Evolutionary conservation across 1,140 invertebrate genomes (phyloP).

Genomic region (Tribolium madens): DNA sequence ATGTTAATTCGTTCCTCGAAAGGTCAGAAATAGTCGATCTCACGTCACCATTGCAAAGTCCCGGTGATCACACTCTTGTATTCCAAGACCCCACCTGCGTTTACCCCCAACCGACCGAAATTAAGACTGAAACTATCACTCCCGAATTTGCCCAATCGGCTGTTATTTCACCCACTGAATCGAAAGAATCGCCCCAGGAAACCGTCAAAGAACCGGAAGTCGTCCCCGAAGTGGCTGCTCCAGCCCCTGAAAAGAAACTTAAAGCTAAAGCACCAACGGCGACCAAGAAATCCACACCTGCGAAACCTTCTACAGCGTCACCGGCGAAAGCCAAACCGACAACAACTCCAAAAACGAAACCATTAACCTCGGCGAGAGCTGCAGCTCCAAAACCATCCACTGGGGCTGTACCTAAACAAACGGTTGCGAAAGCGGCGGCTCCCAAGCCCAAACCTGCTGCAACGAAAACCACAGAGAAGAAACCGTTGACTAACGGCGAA

Average conservation of each 20-base stretch:
- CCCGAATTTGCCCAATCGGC: conserved; percentile 56
- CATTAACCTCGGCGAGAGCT: not conserved
- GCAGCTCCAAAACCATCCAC: not conserved
- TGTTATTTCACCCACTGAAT: conserved; percentile 55
- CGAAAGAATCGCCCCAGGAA: conserved; percentile 49
- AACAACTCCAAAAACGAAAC: conserved; percentile 28
- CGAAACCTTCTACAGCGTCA: conserved; percentile 50
- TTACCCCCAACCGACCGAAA: conserved; percentile 16
- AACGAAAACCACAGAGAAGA: conserved; percentile 65
- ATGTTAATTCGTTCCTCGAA: conserved; percentile 55
- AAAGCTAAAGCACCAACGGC: conserved; percentile 54
- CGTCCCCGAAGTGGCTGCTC: conserved; percentile 46
- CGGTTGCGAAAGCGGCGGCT: conserved; percentile 45
- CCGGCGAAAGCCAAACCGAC: conserved; percentile 51
- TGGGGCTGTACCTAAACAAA: conserved; percentile 43
- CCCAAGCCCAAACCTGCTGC: conserved; percentile 46
- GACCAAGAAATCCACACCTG: conserved; percentile 54
- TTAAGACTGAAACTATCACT: conserved; percentile 27
- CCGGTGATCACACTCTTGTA: conserved; percentile 3
- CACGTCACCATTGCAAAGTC: conserved; percentile 41
- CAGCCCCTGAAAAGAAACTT: conserved; percentile 50
- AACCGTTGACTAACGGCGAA: conserved; percentile 70
- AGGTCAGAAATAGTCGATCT: conserved; percentile 47
- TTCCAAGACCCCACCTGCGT: conserved; percentile 34
- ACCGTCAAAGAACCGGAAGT: conserved; percentile 42